Conservation (phyloP, 1,140 invertebrate species). For the Yoshiicerus persimilis region DNA sequence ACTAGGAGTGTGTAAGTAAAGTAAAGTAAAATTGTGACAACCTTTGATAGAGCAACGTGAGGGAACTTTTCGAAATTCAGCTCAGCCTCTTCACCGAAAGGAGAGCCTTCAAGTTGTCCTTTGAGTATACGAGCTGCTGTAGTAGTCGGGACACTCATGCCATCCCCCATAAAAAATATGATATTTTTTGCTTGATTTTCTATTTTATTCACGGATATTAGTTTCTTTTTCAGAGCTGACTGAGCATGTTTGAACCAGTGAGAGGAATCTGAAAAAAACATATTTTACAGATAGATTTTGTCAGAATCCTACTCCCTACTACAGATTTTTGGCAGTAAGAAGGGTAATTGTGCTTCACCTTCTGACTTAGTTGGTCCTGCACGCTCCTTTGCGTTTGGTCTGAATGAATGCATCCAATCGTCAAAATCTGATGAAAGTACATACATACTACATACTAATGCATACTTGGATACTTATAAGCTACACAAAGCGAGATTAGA, state of each 20-base stretch:
- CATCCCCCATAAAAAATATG: slow-evolving; percentile 66
- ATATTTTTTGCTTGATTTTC: slow-evolving; percentile 65
- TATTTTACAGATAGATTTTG: background rate
- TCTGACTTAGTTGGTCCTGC: slow-evolving; percentile 41
- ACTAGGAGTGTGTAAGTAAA: background rate
- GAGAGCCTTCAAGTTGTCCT: slow-evolving; percentile 60
- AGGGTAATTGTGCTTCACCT: slow-evolving; percentile 32
- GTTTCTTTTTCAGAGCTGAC: slow-evolving; percentile 4
- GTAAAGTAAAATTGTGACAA: slow-evolving; percentile 45
- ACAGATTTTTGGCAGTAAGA: background rate
- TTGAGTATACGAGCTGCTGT: slow-evolving; percentile 45
- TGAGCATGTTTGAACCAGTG: slow-evolving; percentile 31
- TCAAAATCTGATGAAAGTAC: slow-evolving; percentile 32
- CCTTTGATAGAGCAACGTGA: slow-evolving; percentile 62
- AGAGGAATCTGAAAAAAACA: slow-evolving; percentile 21
- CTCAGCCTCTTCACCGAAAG: slow-evolving; percentile 63
- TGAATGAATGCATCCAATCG: slow-evolving; percentile 45
- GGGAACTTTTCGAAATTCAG: slow-evolving; percentile 78
- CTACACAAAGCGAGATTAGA: background rate
- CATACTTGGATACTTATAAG: background rate
- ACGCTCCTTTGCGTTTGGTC: slow-evolving; percentile 40
- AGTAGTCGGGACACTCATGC: slow-evolving; percentile 37
- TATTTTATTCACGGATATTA: slow-evolving; percentile 16
- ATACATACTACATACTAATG: background rate
- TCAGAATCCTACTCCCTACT: background rate